Conservation (phyloP, 2,888 invertebrate genomes). For the Harmothoe impar region DNA sequence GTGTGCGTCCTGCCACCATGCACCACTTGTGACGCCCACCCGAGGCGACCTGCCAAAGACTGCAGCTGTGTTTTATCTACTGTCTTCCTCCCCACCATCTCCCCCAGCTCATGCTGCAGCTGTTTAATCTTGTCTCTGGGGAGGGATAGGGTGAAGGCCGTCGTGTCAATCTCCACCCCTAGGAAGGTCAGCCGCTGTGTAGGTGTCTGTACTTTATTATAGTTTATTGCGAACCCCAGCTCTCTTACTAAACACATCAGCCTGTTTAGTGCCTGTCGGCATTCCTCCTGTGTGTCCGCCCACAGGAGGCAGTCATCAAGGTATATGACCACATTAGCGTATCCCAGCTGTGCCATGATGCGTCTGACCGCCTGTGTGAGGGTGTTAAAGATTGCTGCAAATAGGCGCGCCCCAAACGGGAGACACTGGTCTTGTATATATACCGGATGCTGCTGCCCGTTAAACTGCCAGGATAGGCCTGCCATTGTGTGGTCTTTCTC, state of each 20-base stretch:
- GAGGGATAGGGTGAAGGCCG: background rate
- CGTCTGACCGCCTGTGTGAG: background rate
- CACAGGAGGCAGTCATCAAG: constrained; percentile 62
- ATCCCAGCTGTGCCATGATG: background rate
- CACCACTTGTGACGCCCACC: constrained; percentile 57
- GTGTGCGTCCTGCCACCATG: constrained; percentile 46
- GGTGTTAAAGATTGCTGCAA: background rate
- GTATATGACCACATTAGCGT: background rate
- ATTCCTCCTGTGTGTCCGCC: background rate
- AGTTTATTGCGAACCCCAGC: constrained; percentile 61
- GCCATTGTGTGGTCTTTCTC: background rate
- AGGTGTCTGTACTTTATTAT: constrained; percentile 55
- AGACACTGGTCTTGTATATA: background rate
- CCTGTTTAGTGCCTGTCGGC: background rate
- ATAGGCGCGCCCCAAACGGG: background rate
- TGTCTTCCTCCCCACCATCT: background rate
- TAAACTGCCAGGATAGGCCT: background rate
- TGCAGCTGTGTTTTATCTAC: constrained; percentile 53
- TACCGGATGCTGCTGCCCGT: too few relatives aligned
- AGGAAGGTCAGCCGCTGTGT: constrained; percentile 56
- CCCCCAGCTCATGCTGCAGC: background rate
- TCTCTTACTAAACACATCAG: background rate
- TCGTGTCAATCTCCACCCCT: constrained; percentile 41
- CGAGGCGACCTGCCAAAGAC: constrained; percentile 35
- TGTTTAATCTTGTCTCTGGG: constrained; percentile 4